These are phyloP conservation scores for Argyresthia goedartella DNA, from an alignment of 2,888 invertebrate genomes.

Conservation along the genomic window DNA sequence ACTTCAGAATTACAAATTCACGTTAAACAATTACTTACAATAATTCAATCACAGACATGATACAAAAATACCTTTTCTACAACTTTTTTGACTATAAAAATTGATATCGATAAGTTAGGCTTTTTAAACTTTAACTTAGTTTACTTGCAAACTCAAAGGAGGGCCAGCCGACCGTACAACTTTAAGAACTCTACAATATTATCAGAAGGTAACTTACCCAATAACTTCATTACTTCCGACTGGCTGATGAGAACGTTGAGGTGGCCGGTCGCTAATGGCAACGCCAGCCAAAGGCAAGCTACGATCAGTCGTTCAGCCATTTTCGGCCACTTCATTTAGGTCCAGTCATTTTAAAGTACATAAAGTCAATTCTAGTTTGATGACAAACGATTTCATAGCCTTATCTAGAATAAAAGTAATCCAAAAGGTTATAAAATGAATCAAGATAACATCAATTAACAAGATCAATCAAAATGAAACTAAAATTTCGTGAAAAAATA, in stretches of 20 bases:
- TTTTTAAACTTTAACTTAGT: too few species aligned
- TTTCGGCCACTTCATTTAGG: conserved; percentile 19
- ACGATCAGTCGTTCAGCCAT: conserved; percentile 32
- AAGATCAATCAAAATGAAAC: background rate
- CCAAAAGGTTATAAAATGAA: too few species aligned
- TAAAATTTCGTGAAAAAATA: background rate
- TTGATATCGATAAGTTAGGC: too few species aligned
- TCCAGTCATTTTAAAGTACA: conserved; percentile 1
- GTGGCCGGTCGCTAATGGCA: conserved; percentile 75
- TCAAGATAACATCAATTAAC: too few species aligned
- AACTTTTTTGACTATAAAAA: too few species aligned
- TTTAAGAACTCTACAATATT: too few species aligned
- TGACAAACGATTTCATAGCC: background rate
- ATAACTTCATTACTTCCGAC: conserved; percentile 82
- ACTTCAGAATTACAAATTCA: too few species aligned
- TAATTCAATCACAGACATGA: too few species aligned
- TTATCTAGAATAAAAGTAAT: background rate
- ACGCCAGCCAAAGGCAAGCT: conserved; percentile 55
- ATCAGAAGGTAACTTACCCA: conserved; percentile 74
- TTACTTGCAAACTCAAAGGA: too few species aligned
- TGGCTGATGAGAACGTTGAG: conserved; percentile 86
- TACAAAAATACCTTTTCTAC: too few species aligned
- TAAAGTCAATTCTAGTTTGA: background rate
- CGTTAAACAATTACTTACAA: too few species aligned
- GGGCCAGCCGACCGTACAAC: too few species aligned